A percentile compares a stretch with the other conserved stretches of the same genome.
Evolutionary conservation across 2,797 vertebrate species (phyloP).

Genomic region (Enteromius trimaculatus): DNA sequence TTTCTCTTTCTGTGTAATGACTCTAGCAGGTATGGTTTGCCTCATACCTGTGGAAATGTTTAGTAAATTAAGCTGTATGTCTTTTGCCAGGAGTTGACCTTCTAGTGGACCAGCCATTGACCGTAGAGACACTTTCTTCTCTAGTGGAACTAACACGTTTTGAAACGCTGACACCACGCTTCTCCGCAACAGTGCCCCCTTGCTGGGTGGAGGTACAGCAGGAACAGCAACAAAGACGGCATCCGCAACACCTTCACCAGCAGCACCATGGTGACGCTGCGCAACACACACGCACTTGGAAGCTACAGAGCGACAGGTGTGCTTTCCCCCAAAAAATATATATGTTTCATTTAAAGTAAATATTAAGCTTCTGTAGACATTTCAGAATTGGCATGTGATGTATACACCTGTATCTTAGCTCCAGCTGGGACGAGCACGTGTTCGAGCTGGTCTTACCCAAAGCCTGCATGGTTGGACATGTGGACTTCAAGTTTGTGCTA

Average conservation of each 20-base stretch:
- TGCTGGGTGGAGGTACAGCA: conserved; percentile 99
- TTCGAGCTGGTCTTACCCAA: conserved; percentile 98
- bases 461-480: conserved; percentile 99
- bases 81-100: conserved; percentile 88
- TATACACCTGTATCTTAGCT: conserved; percentile 69
- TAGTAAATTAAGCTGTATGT: conserved; percentile 16
- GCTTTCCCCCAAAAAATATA: background rate
- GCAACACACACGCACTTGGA: conserved; percentile 98
- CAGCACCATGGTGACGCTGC: conserved; percentile 98
- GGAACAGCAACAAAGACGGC: conserved; percentile 95
- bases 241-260: conserved; percentile 97
- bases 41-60: background rate
- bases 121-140: conserved; percentile 90
- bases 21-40: background rate
- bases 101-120: conserved; percentile 92
- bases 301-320: conserved; percentile 93
- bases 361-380: background rate
- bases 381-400: background rate
- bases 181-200: conserved; percentile 96
- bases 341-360: background rate
- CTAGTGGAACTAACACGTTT: conserved; percentile 97
- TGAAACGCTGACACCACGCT: conserved; percentile 95
- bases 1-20: background rate
- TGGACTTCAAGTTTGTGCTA: conserved; percentile 99
- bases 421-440: conserved; percentile 99